These are phyloP conservation scores for Scaeva pyrastri DNA, from an alignment of 2,888 invertebrate species.

Conservation along the genomic window DNA sequence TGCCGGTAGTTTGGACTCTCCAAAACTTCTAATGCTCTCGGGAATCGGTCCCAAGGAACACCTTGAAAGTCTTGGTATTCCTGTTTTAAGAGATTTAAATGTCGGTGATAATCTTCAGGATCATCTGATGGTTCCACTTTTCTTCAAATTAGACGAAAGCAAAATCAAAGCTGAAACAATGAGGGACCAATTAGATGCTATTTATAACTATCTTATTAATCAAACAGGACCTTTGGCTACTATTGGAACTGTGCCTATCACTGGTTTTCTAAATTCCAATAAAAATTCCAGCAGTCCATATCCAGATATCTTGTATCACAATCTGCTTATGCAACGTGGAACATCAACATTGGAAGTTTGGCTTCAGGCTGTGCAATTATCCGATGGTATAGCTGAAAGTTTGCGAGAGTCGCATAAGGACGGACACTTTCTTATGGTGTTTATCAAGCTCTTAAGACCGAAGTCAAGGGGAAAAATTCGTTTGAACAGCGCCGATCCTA, in stretches of 20 bases:
- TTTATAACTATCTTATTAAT: slow-evolving; percentile 82
- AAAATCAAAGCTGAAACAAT: slow-evolving; percentile 20
- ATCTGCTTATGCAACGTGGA: slow-evolving; percentile 77
- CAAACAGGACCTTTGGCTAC: slow-evolving; percentile 78
- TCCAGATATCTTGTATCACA: slow-evolving; percentile 71
- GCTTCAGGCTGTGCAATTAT: slow-evolving; percentile 78
- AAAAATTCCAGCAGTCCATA: slow-evolving; percentile 76
- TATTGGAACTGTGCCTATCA: slow-evolving; percentile 81
- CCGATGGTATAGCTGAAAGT: slow-evolving; percentile 71
- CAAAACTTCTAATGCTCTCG: slow-evolving; percentile 78
- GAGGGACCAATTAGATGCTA: slow-evolving; percentile 50
- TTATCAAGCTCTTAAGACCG: slow-evolving; percentile 80
- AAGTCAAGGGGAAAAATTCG: slow-evolving; percentile 84
- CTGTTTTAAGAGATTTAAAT: slow-evolving; percentile 76
- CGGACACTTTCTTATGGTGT: slow-evolving; percentile 77
- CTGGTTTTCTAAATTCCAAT: slow-evolving; percentile 85
- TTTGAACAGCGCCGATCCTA: slow-evolving; percentile 85
- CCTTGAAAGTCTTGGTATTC: slow-evolving; percentile 74
- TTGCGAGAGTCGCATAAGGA: slow-evolving; percentile 70
- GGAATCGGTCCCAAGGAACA: slow-evolving; percentile 78
- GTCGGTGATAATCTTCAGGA: slow-evolving; percentile 92
- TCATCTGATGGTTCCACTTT: slow-evolving; percentile 87
- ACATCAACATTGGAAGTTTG: slow-evolving; percentile 57
- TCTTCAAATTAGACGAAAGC: slow-evolving; percentile 81
- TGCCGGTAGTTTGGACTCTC: slow-evolving; percentile 79